Evolutionary conservation across 2,113 vertebrate genomes (phyloP).

Genomic region (Eulemur rufifrons): DNA sequence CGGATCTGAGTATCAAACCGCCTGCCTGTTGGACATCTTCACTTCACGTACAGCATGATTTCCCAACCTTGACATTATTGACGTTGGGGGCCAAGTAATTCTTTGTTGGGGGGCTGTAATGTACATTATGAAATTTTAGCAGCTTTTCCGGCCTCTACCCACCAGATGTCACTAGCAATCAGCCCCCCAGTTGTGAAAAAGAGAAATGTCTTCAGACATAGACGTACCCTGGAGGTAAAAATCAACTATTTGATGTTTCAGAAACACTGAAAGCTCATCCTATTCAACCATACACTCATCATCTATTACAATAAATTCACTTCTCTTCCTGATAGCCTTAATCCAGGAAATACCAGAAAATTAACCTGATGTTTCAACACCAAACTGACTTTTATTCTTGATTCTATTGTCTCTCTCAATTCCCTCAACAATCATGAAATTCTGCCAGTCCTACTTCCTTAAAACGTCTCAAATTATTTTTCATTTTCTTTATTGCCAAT

Average conservation of each 20-base stretch:
- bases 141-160: background rate
- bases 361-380: background rate
- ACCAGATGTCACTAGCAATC: background rate
- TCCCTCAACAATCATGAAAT: background rate
- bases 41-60: background rate
- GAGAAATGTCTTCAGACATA: background rate
- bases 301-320: background rate
- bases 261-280: background rate
- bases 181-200: background rate
- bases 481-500: background rate
- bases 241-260: background rate
- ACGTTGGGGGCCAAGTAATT: background rate
- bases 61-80: background rate
- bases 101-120: background rate
- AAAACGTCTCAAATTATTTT: background rate
- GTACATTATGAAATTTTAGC: background rate
- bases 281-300: background rate
- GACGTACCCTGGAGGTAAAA: background rate
- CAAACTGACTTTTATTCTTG: background rate
- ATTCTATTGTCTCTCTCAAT: background rate
- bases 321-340: background rate
- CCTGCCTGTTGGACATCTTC: background rate
- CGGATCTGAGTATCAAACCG: background rate
- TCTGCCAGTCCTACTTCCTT: background rate
- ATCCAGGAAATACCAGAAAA: background rate